These are phyloP conservation scores for Sycophila sp. DNA, from an alignment of 1,140 invertebrate genomes.

Conservation along the genomic window DNA sequence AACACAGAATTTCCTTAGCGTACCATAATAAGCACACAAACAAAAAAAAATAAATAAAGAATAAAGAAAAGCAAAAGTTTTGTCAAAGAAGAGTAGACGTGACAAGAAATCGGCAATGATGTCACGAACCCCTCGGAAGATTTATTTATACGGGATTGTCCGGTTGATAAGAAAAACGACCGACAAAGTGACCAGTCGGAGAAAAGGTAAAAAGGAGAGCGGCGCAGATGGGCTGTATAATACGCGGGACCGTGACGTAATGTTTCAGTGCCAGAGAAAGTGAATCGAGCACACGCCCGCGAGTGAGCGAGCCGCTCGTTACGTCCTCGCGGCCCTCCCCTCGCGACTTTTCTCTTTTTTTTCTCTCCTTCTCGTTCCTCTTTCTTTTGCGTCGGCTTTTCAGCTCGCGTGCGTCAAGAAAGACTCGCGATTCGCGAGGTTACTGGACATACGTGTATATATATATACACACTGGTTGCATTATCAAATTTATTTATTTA, in stretches of 20 bases:
- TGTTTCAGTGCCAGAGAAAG: constrained; percentile 46
- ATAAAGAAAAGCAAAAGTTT: neutral
- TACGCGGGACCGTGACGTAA: constrained; percentile 34
- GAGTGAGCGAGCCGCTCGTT: constrained; percentile 33
- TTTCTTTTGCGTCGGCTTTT: neutral
- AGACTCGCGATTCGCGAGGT: too few relatives aligned
- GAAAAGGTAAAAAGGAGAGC: neutral
- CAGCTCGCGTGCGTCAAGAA: too few relatives aligned
- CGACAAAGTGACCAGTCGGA: neutral
- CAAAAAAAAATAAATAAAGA: neutral
- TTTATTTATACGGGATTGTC: too few relatives aligned
- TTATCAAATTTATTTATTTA: too few relatives aligned
- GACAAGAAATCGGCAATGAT: too few relatives aligned
- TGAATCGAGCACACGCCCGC: constrained; percentile 40
- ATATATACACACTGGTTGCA: too few relatives aligned
- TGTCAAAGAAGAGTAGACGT: too few relatives aligned
- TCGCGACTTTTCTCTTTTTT: constrained; percentile 15
- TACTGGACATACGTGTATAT: too few relatives aligned
- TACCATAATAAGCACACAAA: neutral
- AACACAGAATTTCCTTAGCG: neutral
- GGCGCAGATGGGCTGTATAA: constrained; percentile 14
- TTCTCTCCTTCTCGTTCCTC: neutral
- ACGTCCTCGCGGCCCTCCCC: constrained; percentile 22
- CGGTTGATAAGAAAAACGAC: neutral
- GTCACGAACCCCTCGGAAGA: too few relatives aligned